Evolutionary conservation across 1,140 invertebrate genomes (phyloP).

Genomic region (Ptiloglossa arizonensis): DNA sequence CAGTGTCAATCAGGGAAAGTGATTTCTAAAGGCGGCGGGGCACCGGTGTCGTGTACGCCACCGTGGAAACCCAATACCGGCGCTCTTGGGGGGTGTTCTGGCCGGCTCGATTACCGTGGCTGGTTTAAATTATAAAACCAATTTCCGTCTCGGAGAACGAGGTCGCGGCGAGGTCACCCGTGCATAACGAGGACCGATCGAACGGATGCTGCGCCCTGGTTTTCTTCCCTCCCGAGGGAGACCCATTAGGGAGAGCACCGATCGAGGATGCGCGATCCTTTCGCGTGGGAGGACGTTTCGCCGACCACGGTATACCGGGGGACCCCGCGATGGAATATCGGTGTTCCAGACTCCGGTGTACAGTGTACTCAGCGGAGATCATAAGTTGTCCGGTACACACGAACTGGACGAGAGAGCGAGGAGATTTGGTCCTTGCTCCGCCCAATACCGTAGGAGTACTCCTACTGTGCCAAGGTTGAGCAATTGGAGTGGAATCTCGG

Average conservation of each 20-base stretch:
- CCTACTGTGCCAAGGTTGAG: too few species aligned
- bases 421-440: too few species aligned
- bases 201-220: slow-evolving; percentile 60
- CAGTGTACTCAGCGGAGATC: too few species aligned
- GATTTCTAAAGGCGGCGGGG: slow-evolving; percentile 67
- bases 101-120: slow-evolving; percentile 57
- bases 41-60: slow-evolving; percentile 40
- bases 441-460: too few species aligned
- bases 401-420: too few species aligned
- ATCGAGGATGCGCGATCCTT: slow-evolving; percentile 48
- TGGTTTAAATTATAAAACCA: slow-evolving; percentile 74
- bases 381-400: too few species aligned
- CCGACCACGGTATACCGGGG: not conserved
- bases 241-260: slow-evolving; percentile 45
- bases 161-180: slow-evolving; percentile 53
- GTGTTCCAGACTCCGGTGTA: too few species aligned
- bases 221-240: slow-evolving; percentile 45
- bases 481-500: too few species aligned
- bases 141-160: slow-evolving; percentile 67
- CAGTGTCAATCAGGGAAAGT: slow-evolving; percentile 76
- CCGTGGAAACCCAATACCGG: slow-evolving; percentile 33
- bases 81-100: not conserved
- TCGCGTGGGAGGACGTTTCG: slow-evolving; percentile 23
- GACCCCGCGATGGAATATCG: not conserved
- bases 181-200: slow-evolving; percentile 60